Percentiles rank a stretch among this genome's conserved stretches.
Evolutionary conservation across 1,140 invertebrate species (phyloP).

Genomic region (Steinernema feltiae): DNA sequence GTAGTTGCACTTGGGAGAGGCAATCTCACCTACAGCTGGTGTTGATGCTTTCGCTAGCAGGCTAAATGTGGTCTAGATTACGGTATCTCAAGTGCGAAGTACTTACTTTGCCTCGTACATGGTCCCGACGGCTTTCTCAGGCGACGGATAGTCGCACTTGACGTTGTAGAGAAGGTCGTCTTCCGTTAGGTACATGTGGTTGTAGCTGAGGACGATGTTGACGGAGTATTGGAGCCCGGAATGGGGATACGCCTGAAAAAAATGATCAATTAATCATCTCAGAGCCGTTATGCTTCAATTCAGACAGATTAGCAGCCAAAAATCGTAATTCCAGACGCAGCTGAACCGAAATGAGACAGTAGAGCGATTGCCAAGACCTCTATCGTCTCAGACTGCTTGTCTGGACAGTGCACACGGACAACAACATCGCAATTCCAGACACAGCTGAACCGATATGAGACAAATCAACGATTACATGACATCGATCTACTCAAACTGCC

Average conservation of each 20-base stretch:
- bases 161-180: background rate
- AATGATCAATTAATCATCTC: background rate
- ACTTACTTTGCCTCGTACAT: conserved; percentile 15
- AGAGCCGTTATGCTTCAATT: no score
- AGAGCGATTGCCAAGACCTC: no score
- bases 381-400: no score
- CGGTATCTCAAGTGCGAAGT: background rate
- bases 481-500: no score
- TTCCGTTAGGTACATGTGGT: background rate
- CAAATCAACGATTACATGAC: no score
- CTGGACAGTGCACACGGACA: no score
- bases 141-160: background rate
- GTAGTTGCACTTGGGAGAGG: conserved; percentile 31
- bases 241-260: background rate
- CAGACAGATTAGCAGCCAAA: no score
- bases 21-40: conserved; percentile 23
- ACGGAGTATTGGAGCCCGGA: background rate
- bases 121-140: background rate
- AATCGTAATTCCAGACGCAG: no score
- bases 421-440: no score
- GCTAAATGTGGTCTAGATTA: background rate
- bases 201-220: background rate
- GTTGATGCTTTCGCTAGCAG: background rate
- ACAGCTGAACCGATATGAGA: no score
- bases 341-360: no score